Evolutionary conservation across 1,140 invertebrate species (phyloP).

Genomic region (Ceratosolen solmsi): DNA sequence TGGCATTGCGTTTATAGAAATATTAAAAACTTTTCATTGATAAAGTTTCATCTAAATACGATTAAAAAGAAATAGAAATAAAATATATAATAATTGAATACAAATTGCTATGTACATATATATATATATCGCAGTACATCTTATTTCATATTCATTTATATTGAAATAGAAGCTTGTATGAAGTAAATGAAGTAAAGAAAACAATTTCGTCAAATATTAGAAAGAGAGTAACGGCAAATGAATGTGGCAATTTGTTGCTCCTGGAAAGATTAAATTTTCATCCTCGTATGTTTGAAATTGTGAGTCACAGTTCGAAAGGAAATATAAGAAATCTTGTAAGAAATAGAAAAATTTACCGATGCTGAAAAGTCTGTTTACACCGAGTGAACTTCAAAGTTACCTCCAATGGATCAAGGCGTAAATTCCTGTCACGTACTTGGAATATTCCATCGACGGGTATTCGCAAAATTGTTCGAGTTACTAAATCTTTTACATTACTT

Average conservation of each 20-base stretch:
- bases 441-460: constrained; percentile 37
- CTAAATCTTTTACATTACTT: constrained; percentile 18
- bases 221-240: background rate
- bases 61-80: no score
- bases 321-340: background rate
- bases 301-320: background rate
- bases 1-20: no score
- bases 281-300: background rate
- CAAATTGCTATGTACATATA: no score
- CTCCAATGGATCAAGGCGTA: constrained; percentile 21
- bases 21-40: no score
- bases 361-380: constrained; percentile 41
- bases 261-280: constrained; percentile 17
- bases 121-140: no score
- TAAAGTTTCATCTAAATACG: no score
- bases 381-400: constrained; percentile 35
- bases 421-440: constrained; percentile 45
- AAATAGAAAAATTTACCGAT: constrained; percentile 41
- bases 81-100: no score
- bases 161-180: no score
- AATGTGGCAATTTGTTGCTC: background rate
- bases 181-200: no score
- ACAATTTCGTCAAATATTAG: no score
- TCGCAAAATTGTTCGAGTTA: constrained; percentile 12
- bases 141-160: no score